Evolutionary conservation across 2,888 invertebrate genomes (phyloP), one percentile per base, ranked within the genome.

Genomic region (Venusia cambrica): DNA sequence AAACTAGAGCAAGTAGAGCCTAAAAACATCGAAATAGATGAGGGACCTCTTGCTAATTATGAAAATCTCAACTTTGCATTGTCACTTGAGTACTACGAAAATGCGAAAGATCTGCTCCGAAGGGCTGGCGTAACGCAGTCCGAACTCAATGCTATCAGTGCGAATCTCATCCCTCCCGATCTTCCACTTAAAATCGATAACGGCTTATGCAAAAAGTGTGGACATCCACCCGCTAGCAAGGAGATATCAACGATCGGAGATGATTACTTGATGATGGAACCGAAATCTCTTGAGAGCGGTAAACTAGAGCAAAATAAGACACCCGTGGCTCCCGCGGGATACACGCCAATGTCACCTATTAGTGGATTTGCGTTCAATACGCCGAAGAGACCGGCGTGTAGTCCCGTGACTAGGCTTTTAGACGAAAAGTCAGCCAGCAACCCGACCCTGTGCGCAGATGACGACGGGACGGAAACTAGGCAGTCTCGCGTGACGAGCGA

Each of bases 31-130:
- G 63, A 81, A 57, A 51, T 81, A 53, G 74, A 87, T 10, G 79
- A 88, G 4, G 87, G 87, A 0, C 85, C 88, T 2, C 61, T 83
- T 5, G 85, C 88, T 2, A 91, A 92, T 68, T 93, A 93, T 57
- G 93, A 91, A 45, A 93, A 93, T 59, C 88, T 95, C 51, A 92
- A 92, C 59, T 95, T 94, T 70, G 93, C 93, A 33, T 89, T 94
- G 52, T 94, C 94, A 0, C 73, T 94, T 12, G 92, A 92, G 57
- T 89, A 93, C 46, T 94, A 94, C 62, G 94, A 94, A 69, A 95
- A 95, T 64, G 92, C 94, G 24, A 92, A 91, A 55, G 92, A 93
- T 56, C 67, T 92, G 22, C 57, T 92, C 12, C 77, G 87, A 20
- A 89, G 84, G 55, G 89, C 89, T 0, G 90, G 89, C 2, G 85